Conservation (phyloP, 2,888 invertebrate species). For the Agrochola litura region DNA sequence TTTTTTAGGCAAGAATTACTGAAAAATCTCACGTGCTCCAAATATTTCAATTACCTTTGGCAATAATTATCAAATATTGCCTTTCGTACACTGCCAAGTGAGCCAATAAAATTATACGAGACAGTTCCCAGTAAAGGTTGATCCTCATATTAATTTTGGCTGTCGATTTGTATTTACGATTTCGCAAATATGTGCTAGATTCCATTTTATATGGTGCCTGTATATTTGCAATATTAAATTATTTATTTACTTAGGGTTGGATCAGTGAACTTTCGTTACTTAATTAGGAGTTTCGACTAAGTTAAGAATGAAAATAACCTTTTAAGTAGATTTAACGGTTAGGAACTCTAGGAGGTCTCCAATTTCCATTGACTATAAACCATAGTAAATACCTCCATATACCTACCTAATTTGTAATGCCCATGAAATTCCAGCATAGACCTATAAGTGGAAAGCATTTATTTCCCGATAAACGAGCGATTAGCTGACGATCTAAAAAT, state of each 20-base stretch:
- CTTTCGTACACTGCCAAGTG: conserved; percentile 35
- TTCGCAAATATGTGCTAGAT: conserved; percentile 52
- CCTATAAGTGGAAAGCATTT: conserved; percentile 27
- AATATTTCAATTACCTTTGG: conserved; percentile 41
- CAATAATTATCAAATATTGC: conserved; percentile 51
- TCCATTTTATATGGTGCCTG: conserved; percentile 28
- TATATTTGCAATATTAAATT: background rate
- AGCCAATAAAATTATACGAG: conserved; percentile 57
- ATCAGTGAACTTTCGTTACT: conserved; percentile 5
- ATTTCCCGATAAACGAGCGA: conserved; percentile 38
- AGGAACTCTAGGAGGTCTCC: background rate
- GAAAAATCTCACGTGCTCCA: conserved; percentile 16
- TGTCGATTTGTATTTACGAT: conserved; percentile 58
- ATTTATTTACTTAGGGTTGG: background rate
- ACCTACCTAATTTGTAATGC: conserved; percentile 1
- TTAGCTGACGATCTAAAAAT: conserved; percentile 44
- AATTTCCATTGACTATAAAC: background rate
- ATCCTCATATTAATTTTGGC: conserved; percentile 53
- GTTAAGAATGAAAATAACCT: background rate
- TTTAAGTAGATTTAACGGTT: too few relatives aligned
- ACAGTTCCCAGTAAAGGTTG: conserved; percentile 30
- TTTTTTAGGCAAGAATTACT: background rate
- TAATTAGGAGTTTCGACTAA: background rate
- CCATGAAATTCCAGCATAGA: background rate
- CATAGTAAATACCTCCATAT: background rate